Evolutionary conservation across 2,797 vertebrate species (phyloP), one percentile per base, ranked within the genome.

Genomic region (Momotus momota): DNA sequence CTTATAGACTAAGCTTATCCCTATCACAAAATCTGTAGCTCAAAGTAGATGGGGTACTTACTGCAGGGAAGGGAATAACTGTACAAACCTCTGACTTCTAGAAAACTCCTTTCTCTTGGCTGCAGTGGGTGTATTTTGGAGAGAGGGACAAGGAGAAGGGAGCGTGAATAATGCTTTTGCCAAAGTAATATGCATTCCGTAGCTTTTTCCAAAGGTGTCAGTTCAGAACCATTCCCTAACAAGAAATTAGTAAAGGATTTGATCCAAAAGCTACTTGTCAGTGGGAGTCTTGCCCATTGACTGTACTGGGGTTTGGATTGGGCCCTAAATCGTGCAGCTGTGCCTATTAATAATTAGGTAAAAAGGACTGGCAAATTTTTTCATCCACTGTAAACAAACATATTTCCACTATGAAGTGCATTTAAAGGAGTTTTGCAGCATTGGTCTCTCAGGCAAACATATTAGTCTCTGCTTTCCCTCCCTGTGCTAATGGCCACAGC

Each of bases 401-500:
- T 72, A 88, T 95, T 96, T 96, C 95, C 91, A 70, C 51, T 49
- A 43, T 88, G 89, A 96, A 96, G 73, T 49, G 58, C 72, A 67
- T 93, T 95, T 96, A 96, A 95, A 96, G 93, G 95, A 96, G 75
- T 86, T 96, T 85, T 96, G 93, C 48, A 81, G 90, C 86, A 88
- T 27, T 94, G 93, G 94, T 97, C 95, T 98, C 96, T 88, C 16
- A 3, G 96, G 97, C 96, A 97, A 97, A 95, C 54, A 29, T 86
- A 93, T 98, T 96, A 94, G 87, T 98, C 95, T 98, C 96, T 97
- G 91, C 72, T 92, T 93, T 95, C 90, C 79, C 85, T 97, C 94
- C 94, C 82, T 91, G 96, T 97, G 96, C 96, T 98, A 98, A 98
- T 98, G 97, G 97, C 97, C 91, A 83, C 79, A 97, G 94, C 96